Percentiles rank a stretch among this genome's conserved stretches.
Conservation (phyloP, 2,888 invertebrate species). For the Entomobrya multifasciata region DNA sequence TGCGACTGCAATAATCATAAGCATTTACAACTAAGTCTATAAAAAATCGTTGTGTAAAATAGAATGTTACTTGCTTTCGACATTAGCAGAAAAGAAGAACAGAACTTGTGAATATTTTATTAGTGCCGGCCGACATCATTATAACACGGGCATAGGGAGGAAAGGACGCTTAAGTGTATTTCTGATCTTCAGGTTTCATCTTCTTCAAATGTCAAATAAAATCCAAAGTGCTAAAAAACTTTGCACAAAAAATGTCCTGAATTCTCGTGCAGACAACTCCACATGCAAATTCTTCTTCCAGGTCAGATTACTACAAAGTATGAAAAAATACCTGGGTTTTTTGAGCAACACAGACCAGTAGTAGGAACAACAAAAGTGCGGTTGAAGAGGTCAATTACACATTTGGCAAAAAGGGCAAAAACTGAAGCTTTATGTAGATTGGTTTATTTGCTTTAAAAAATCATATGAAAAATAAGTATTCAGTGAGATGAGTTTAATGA, state of each 20-base stretch:
- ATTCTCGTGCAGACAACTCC: too few relatives aligned
- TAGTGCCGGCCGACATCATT: too few relatives aligned
- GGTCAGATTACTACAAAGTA: too few relatives aligned
- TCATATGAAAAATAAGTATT: not conserved
- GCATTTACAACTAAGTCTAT: constrained; percentile 58
- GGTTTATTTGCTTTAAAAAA: not conserved
- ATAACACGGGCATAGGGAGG: too few relatives aligned
- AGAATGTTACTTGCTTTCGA: constrained; percentile 44
- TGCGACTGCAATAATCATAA: constrained; percentile 61
- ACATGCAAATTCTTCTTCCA: constrained; percentile 7
- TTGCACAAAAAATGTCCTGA: constrained; percentile 18
- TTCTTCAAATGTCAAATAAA: not conserved
- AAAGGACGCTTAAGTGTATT: not conserved
- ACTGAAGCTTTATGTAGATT: not conserved
- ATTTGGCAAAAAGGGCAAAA: constrained; percentile 54
- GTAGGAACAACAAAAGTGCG: constrained; percentile 37
- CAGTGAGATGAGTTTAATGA: too few relatives aligned
- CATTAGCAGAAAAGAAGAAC: constrained; percentile 37
- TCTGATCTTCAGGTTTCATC: constrained; percentile 44
- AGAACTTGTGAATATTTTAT: not conserved
- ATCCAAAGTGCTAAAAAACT: constrained; percentile 42
- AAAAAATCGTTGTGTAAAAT: constrained; percentile 57
- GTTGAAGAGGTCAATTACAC: constrained; percentile 63
- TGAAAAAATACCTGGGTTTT: too few relatives aligned
- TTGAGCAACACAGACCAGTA: too few relatives aligned